These are phyloP conservation scores for Alcis repandata DNA, from an alignment of 2,888 invertebrate species.

Conservation along the genomic window DNA sequence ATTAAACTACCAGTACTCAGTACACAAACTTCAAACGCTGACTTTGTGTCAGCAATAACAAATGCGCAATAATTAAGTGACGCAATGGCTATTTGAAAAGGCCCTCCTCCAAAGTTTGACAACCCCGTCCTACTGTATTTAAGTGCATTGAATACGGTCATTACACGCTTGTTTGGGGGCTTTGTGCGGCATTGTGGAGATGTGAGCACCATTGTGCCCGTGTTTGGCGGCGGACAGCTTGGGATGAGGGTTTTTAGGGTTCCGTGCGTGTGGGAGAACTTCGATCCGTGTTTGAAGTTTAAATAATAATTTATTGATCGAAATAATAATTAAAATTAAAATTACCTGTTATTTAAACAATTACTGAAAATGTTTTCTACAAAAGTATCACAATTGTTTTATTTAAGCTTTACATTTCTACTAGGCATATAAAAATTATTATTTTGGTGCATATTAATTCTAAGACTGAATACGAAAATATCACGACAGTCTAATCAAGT, in stretches of 20 bases:
- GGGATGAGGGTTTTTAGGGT: conserved; percentile 49
- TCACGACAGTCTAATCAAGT: too few species aligned
- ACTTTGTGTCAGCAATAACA: too few species aligned
- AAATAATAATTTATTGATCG: background rate
- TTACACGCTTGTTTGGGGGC: conserved; percentile 82
- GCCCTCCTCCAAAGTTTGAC: conserved; percentile 12
- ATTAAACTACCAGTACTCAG: too few species aligned
- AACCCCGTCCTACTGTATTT: conserved; percentile 12
- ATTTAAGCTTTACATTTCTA: too few species aligned
- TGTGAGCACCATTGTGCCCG: conserved; percentile 69
- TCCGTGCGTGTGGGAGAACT: conserved; percentile 16
- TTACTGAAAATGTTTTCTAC: too few species aligned
- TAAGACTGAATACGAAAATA: too few species aligned
- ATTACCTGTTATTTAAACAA: too few species aligned
- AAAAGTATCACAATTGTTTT: too few species aligned
- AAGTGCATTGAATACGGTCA: conserved; percentile 76
- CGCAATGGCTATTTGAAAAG: background rate
- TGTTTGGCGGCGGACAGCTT: conserved; percentile 81
- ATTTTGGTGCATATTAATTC: too few species aligned
- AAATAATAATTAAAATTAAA: background rate
- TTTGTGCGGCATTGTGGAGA: conserved; percentile 69
- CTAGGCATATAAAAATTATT: too few species aligned
- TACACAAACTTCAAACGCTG: too few species aligned
- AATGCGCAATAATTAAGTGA: background rate
- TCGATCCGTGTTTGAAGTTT: background rate